Evolutionary conservation across 2,797 vertebrate genomes (phyloP), one percentile per base, ranked within the genome.

Genomic region (Astyanax mexicanus): DNA sequence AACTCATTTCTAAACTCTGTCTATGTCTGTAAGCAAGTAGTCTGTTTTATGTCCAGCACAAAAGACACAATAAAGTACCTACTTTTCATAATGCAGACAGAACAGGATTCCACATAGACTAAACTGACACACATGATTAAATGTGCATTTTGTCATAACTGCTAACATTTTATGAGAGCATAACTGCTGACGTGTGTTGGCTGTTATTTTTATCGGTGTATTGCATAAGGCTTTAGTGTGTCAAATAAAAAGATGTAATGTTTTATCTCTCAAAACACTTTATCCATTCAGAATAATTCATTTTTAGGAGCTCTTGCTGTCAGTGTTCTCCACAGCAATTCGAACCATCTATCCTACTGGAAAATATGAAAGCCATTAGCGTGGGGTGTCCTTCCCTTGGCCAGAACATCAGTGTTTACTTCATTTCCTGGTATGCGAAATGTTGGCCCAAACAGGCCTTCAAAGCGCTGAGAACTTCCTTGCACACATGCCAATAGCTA

Each of bases 341-440:
- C 40, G 23, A 57, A 51, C 38, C 37, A 40, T 54, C 54, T 57
- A 6, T 47, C 15, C 19, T 86, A 84, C 78, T 71, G 83, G 80
- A 80, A 84, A 86, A 86, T 75, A 81, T 88, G 86, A 85, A 83
- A 77, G 79, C 85, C 83, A 75, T 85, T 80, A 77, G 73, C 83
- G 40, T 86, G 83, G 75, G 74, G 83, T 83, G 83, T 84, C 88
- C 84, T 86, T 87, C 85, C 83, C 85, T 83, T 87, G 89, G 80
- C 80, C 75, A 83, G 74, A 80, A 80, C 82, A 81, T 72, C 75
- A 69, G 71, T 38, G 45, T 88, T 81, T 84, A 88, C 82, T 88
- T 82, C 80, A 89, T 77, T 74, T 89, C 84, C 83, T 58, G 23
- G 85, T 82, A 86, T 90, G 88, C 89, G 87, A 86, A 79, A 72